A percentile compares a stretch with the other conserved stretches of the same genome.
Evolutionary conservation across 2,113 vertebrate genomes (phyloP).

Genomic region (Stomatorhinus ivindoensis): DNA sequence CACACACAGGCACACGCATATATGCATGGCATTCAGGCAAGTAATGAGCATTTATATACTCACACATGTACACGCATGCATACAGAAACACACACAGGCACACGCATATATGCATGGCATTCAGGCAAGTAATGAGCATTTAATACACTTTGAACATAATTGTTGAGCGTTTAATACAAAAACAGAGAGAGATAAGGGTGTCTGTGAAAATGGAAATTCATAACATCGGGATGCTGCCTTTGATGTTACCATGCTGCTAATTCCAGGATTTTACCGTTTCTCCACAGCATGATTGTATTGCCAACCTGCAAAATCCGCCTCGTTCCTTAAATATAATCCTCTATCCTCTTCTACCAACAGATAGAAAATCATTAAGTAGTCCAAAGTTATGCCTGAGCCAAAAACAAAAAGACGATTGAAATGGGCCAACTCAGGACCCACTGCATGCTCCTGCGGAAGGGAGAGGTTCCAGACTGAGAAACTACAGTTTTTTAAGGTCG

Average conservation of each 20-base stretch:
- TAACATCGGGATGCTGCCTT: neutral
- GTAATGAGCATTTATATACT: too few species aligned
- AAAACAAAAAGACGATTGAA: neutral
- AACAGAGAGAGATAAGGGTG: neutral
- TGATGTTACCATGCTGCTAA: neutral
- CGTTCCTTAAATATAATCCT: neutral
- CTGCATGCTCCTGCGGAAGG: neutral
- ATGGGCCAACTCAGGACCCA: neutral
- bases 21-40: too few species aligned
- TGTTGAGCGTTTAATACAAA: slow-evolving; percentile 42
- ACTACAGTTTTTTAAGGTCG: too few species aligned
- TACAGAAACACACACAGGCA: neutral
- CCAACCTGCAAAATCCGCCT: neutral
- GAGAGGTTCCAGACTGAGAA: neutral
- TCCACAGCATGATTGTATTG: neutral
- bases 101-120: slow-evolving; percentile 69
- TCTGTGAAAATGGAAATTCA: neutral
- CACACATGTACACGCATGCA: neutral
- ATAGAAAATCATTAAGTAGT: neutral
- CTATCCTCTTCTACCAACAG: neutral
- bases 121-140: neutral
- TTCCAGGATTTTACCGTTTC: neutral
- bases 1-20: neutral
- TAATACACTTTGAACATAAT: neutral
- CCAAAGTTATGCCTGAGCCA: neutral